Evolutionary conservation across 2,113 vertebrate species (phyloP), one percentile per base, ranked within the genome.

Genomic region (Lycocorax pyrrhopterus): DNA sequence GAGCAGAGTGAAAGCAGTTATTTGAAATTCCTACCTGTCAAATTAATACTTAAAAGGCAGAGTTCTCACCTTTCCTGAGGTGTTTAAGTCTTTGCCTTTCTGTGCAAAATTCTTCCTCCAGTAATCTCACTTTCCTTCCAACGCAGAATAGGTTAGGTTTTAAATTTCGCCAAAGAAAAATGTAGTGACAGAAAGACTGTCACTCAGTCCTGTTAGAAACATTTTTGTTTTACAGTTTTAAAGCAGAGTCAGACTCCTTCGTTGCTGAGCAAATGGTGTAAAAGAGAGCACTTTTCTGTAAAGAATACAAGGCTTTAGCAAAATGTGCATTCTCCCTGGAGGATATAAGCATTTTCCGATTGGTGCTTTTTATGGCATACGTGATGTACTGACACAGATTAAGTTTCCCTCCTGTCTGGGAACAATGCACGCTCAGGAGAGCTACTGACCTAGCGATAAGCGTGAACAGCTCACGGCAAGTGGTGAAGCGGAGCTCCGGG

Each of bases 311-410:
- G 32, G 29, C 56, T 96, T 91, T 47, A 87, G 33, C 67, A 74
- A 85, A 87, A 53, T 14, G 12, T 58, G 47, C 55, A 13, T 68
- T 63, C 23, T 82, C 64, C 84, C 78, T 60, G 91, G 77, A 93
- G 79, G 44, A 67, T 69, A 89, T 92, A 85, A 80, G 84, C 87
- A 86, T 91, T 86, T 95, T 90, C 32, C 13, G 18, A 79, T 49
- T 90, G 82, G 89, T 94, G 95, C 83, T 89, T 96, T 96, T 92
- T 87, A 94, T 60, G 88, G 89, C 94, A 94, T 90, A 89, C 46
- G 55, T 93, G 97, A 74, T 85, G 86, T 97, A 96, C 97, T 90
- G 97, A 97, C 95, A 95, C 74, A 97, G 96, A 97, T 97, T 97
- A 97, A 91, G 91, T 97, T 97, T 97, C 95, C 87, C 97, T 96